phyloP scores from a whole-genome alignment of 2,113 vertebrate genomes.

The Meleagris gallopavo region DNA sequence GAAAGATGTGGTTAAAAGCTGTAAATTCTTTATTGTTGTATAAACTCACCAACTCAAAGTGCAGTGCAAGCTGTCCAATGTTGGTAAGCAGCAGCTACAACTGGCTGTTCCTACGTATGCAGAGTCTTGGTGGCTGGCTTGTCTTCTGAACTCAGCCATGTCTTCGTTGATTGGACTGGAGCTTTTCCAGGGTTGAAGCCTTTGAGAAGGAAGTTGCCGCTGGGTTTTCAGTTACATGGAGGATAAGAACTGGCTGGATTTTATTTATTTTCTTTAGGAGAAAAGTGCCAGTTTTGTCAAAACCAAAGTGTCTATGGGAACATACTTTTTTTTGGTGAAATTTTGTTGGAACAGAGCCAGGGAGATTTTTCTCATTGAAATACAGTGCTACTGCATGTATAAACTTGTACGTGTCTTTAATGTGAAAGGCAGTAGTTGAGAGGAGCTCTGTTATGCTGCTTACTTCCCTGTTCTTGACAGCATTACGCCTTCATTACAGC shows the following conservation, averaged over 20 bases:
- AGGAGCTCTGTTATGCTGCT: not conserved
- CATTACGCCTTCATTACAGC: not conserved
- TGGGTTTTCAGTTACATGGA: not conserved
- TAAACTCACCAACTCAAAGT: not conserved
- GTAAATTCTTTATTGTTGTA: not conserved
- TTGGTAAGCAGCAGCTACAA: not conserved
- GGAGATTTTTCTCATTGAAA: not conserved
- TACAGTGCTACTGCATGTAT: not conserved
- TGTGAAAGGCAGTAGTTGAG: not conserved
- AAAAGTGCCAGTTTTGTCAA: not conserved
- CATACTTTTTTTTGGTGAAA: not conserved
- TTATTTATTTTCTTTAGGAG: not conserved
- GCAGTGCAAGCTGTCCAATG: not conserved
- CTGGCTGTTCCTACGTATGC: accelerated
- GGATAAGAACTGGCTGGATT: not conserved
- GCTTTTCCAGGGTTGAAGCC: not conserved
- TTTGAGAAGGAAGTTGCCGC: not conserved
- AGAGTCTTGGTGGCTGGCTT: not conserved
- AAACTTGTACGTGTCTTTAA: not conserved
- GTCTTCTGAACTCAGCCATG: not conserved
- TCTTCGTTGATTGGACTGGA: constrained; percentile 26
- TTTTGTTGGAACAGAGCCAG: not conserved
- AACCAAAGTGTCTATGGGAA: not conserved
- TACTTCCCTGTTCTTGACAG: not conserved
- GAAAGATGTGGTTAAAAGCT: not conserved